These are phyloP conservation scores for Brachyrhaphis roseni DNA, from an alignment of 2,797 vertebrate species.

Conservation along the genomic window DNA sequence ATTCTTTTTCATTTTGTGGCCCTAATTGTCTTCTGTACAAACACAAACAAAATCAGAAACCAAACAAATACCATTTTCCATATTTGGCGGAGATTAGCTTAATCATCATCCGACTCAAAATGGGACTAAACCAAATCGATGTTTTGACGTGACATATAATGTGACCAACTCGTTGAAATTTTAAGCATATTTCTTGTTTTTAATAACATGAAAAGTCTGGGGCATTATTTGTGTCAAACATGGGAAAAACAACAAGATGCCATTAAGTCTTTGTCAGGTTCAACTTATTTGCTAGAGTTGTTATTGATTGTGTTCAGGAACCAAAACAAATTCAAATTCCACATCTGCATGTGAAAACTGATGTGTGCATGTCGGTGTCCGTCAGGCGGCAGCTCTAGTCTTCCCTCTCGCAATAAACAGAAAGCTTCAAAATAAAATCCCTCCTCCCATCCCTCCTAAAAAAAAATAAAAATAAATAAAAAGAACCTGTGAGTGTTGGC, in stretches of 20 bases:
- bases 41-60: not conserved
- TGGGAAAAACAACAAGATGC: not conserved
- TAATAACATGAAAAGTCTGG: not conserved
- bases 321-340: not conserved
- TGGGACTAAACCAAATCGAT: not conserved
- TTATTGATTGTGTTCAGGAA: not conserved
- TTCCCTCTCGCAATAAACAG: slow-evolving; percentile 27
- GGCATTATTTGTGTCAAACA: not conserved
- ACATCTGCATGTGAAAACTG: not conserved
- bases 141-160: not conserved
- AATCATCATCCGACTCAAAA: not conserved
- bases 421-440: slow-evolving; percentile 51
- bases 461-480: slow-evolving; percentile 14
- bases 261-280: not conserved
- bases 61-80: not conserved
- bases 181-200: too few species aligned
- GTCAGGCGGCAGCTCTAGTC: slow-evolving; percentile 18
- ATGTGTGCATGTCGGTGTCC: not conserved
- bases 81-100: not conserved
- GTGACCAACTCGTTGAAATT: not conserved
- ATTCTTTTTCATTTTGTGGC: not conserved
- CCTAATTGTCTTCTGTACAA: not conserved
- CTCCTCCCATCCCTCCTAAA: not conserved
- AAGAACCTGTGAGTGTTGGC: slow-evolving; percentile 61
- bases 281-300: not conserved